A percentile compares a stretch with the other conserved stretches of the same genome.
phyloP scores from a whole-genome alignment of 2,797 vertebrate species.

The Oreochromis grahami region DNA sequence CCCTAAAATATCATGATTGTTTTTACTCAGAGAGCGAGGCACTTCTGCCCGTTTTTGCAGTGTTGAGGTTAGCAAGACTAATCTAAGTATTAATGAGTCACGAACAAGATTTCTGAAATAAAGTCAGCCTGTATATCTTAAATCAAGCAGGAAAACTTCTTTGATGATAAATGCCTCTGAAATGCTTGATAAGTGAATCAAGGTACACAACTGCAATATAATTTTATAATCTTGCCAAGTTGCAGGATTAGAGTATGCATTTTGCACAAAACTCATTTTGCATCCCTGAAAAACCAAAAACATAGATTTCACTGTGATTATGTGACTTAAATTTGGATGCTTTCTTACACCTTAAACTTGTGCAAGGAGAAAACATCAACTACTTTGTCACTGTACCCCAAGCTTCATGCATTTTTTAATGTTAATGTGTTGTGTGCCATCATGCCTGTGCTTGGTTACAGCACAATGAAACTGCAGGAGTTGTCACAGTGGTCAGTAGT shows the following conservation, averaged over 20 bases:
- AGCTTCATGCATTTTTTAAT: not conserved
- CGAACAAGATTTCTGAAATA: not conserved
- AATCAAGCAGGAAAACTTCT: not conserved
- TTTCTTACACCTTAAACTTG: not conserved
- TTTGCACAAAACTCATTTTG: not conserved
- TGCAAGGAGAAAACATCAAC: not conserved
- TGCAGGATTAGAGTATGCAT: not conserved
- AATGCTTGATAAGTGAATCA: not conserved
- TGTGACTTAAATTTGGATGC: not conserved
- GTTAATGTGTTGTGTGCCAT: not conserved
- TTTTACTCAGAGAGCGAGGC: not conserved
- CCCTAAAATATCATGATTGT: slow-evolving; percentile 10
- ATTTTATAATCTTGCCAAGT: not conserved
- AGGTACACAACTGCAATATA: not conserved
- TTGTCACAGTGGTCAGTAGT: not conserved
- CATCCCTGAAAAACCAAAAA: not conserved
- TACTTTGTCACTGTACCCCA: not conserved
- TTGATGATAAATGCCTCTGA: not conserved
- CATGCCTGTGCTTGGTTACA: not conserved
- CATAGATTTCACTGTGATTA: not conserved
- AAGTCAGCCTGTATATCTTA: not conserved
- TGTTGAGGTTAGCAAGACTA: not conserved
- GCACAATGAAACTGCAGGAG: not conserved
- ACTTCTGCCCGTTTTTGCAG: not conserved
- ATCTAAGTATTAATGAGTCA: slow-evolving; percentile 13